Evolutionary conservation across 2,888 invertebrate species (phyloP).

Genomic region (Muscina levida): DNA sequence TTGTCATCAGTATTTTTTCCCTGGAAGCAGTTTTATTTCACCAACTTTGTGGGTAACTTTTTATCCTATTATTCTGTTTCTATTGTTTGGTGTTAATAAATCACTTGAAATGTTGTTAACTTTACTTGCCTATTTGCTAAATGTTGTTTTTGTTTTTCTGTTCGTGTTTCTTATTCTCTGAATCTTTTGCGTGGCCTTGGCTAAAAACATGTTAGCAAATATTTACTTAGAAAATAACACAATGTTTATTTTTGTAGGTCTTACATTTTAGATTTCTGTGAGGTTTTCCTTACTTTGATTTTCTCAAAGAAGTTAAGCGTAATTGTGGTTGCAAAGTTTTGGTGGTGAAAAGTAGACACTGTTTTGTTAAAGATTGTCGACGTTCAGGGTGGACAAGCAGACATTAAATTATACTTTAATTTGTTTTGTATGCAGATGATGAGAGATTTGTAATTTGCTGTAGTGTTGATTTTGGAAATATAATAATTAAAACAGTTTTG

Average conservation of each 20-base stretch:
- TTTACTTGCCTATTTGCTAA: not conserved
- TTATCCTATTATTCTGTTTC: no score
- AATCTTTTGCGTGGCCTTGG: slow-evolving; percentile 39
- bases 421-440: no score
- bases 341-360: not conserved
- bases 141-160: not conserved
- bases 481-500: no score
- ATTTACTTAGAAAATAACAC: slow-evolving; percentile 52
- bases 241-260: slow-evolving; percentile 58
- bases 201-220: slow-evolving; percentile 54
- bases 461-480: no score
- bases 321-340: slow-evolving; percentile 4
- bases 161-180: slow-evolving; percentile 8
- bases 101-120: slow-evolving; percentile 56
- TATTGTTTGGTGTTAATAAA: slow-evolving; percentile 35
- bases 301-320: not conserved
- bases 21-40: no score
- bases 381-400: no score
- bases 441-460: no score
- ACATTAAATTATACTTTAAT: no score
- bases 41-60: no score
- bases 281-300: slow-evolving; percentile 21
- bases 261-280: slow-evolving; percentile 44
- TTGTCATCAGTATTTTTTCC: no score
- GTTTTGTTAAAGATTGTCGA: no score